Percentiles rank a stretch among this genome's conserved stretches.
Evolutionary conservation across 2,113 vertebrate genomes (phyloP).

Genomic region (Crocuta crocuta): DNA sequence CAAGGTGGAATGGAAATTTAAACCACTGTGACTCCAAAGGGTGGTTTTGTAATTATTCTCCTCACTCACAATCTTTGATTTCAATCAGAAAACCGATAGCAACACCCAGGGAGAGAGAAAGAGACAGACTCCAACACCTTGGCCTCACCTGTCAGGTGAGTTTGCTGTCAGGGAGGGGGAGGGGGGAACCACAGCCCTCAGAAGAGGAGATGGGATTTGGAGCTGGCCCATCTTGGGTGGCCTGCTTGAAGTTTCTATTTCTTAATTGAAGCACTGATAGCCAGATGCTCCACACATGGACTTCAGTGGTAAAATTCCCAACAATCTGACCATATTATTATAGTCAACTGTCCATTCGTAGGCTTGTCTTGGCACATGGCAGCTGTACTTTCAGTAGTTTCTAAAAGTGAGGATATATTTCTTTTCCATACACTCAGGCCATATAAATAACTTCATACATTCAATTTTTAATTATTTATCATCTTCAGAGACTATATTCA

Average conservation of each 20-base stretch:
- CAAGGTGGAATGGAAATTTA: neutral
- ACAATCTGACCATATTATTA: neutral
- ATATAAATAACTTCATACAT: neutral
- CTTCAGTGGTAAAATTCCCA: neutral
- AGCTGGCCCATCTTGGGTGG: neutral
- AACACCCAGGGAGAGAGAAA: neutral
- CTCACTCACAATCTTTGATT: neutral
- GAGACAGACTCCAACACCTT: neutral
- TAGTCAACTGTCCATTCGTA: neutral
- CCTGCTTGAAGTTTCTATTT: neutral
- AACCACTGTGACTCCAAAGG: neutral
- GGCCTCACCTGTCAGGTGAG: neutral
- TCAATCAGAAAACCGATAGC: neutral
- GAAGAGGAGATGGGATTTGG: neutral
- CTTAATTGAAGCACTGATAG: neutral
- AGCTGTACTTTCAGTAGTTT: neutral
- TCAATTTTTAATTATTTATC: constrained; percentile 48
- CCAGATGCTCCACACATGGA: neutral
- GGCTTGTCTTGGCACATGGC: neutral
- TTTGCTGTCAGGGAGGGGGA: too few relatives aligned
- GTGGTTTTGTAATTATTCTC: neutral
- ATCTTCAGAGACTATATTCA: constrained; percentile 10
- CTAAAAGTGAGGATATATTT: neutral
- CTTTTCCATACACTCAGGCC: neutral
- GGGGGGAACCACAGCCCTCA: neutral